Evolutionary conservation across 2,113 vertebrate species (phyloP).

Genomic region (Bos indicus): DNA sequence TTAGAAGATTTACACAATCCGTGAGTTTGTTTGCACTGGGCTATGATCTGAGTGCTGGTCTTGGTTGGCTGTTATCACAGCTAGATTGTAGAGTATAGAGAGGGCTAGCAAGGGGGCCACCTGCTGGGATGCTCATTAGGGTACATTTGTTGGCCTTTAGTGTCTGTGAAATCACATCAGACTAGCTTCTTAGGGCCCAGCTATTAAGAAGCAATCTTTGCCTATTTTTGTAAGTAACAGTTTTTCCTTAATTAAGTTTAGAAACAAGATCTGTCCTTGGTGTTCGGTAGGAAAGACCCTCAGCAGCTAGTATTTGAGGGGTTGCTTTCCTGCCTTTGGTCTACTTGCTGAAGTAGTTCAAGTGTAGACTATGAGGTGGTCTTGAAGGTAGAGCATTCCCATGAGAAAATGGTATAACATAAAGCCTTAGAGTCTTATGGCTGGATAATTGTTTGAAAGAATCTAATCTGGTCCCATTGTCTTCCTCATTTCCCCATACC

Average conservation of each 20-base stretch:
- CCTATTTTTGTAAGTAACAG: not conserved
- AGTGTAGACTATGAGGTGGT: not conserved
- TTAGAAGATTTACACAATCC: not conserved
- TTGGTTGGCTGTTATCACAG: not conserved
- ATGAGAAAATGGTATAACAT: not conserved
- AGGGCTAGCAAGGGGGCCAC: not conserved
- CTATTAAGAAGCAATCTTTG: not conserved
- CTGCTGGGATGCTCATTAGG: not conserved
- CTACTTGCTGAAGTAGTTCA: not conserved
- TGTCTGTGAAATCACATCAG: not conserved
- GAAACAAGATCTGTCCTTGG: not conserved
- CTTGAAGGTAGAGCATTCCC: not conserved
- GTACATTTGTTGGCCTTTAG: not conserved
- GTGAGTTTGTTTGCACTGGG: not conserved
- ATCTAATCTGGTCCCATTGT: not conserved
- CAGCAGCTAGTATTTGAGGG: not conserved
- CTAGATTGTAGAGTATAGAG: not conserved
- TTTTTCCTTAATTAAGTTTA: not conserved
- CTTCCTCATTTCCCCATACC: not conserved
- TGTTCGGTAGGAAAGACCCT: not conserved
- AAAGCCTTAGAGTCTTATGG: not conserved
- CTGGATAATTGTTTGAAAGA: not conserved
- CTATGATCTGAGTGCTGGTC: not conserved
- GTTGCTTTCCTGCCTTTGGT: not conserved
- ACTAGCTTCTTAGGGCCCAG: not conserved